Conservation (phyloP, 2,888 invertebrate genomes). For the Oscheius sp. region DNA sequence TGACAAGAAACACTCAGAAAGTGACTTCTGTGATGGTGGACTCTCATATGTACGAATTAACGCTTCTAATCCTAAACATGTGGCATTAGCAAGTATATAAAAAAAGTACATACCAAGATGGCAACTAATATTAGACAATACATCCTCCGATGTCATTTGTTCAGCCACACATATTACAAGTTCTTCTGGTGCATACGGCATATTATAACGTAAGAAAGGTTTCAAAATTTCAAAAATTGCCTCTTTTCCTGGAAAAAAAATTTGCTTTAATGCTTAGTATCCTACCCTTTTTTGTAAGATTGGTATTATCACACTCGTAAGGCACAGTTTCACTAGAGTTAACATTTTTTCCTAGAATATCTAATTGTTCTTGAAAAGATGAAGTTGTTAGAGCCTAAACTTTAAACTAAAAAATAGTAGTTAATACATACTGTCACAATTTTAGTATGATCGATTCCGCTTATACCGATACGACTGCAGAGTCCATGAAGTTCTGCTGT, state of each 20-base stretch:
- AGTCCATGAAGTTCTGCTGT: too few species aligned
- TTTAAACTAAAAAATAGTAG: background rate
- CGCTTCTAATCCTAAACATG: conserved; percentile 54
- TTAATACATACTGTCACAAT: conserved; percentile 7
- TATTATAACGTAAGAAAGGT: conserved; percentile 78
- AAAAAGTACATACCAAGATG: conserved; percentile 32
- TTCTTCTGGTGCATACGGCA: conserved; percentile 82
- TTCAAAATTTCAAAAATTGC: conserved; percentile 59
- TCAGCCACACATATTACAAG: conserved; percentile 75
- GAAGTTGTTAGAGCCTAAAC: conserved; percentile 58
- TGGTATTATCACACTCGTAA: conserved; percentile 74
- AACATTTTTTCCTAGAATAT: conserved; percentile 54
- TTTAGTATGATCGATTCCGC: too few species aligned
- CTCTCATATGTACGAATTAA: conserved; percentile 63
- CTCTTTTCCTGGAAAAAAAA: background rate
- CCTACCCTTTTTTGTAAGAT: conserved; percentile 77
- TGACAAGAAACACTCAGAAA: conserved; percentile 83
- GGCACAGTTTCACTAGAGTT: conserved; percentile 41
- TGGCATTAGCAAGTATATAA: background rate
- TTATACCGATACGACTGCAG: too few species aligned
- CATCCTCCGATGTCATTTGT: conserved; percentile 37
- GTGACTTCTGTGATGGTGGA: conserved; percentile 73
- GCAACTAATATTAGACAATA: conserved; percentile 36
- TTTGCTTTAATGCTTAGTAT: background rate
- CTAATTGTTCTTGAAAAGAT: conserved; percentile 52